A percentile compares a stretch with the other conserved stretches of the same genome.
These are phyloP conservation scores for Dysmachus trigonus DNA, from an alignment of 2,888 invertebrate genomes.

Conservation along the genomic window DNA sequence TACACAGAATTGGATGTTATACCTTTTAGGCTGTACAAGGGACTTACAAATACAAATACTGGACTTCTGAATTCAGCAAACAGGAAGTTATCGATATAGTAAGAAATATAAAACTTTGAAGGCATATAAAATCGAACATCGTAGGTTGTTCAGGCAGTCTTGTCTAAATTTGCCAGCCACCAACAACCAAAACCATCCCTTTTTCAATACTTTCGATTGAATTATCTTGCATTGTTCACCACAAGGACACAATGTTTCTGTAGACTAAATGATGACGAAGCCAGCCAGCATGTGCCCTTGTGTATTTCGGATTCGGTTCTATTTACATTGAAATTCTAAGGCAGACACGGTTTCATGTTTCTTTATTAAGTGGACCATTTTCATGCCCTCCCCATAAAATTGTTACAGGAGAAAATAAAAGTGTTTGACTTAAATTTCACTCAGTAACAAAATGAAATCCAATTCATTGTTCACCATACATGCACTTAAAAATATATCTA, in stretches of 20 bases:
- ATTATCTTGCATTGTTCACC: constrained; percentile 23
- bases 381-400: background rate
- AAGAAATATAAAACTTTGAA: background rate
- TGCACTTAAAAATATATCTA: background rate
- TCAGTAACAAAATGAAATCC: background rate
- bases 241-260: background rate
- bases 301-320: background rate
- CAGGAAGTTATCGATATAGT: background rate
- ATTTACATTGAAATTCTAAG: constrained; percentile 7
- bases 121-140: constrained; percentile 26
- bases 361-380: background rate
- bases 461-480: background rate
- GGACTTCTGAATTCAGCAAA: background rate
- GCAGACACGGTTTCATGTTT: background rate
- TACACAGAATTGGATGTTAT: no score
- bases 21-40: background rate
- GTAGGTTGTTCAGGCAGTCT: constrained; percentile 12
- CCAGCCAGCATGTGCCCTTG: background rate
- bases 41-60: background rate
- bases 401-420: background rate
- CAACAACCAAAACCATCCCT: no score
- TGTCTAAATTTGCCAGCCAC: constrained; percentile 23
- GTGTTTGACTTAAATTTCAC: background rate
- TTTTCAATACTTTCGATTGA: constrained; percentile 18
- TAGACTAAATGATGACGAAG: constrained; percentile 9